phyloP scores from a whole-genome alignment of 1,140 invertebrate genomes.

The Platorchestia sp. region DNA sequence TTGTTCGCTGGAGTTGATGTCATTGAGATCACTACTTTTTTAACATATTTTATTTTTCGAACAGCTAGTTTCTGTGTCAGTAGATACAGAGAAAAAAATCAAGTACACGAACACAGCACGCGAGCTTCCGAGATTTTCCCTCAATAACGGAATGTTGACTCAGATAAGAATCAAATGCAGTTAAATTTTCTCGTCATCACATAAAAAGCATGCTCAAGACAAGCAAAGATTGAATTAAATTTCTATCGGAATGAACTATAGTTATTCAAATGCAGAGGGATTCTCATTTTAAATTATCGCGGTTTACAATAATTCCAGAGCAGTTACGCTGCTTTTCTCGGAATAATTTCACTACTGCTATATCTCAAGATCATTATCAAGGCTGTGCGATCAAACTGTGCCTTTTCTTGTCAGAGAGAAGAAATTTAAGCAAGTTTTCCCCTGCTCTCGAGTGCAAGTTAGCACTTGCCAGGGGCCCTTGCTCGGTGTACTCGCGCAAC shows the following conservation, averaged over 20 bases:
- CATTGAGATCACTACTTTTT: too few relatives aligned
- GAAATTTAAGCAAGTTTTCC: not conserved
- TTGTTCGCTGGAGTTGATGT: too few relatives aligned
- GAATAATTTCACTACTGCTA: not conserved
- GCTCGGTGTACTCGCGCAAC: conserved; percentile 20
- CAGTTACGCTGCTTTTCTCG: not conserved
- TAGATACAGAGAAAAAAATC: too few relatives aligned
- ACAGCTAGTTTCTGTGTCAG: too few relatives aligned
- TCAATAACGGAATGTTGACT: too few relatives aligned
- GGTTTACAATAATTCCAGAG: not conserved
- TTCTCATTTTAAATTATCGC: not conserved
- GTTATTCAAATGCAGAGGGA: not conserved
- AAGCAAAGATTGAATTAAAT: not conserved
- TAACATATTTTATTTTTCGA: too few relatives aligned
- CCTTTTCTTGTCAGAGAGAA: not conserved
- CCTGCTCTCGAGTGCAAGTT: not conserved
- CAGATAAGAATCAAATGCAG: too few relatives aligned
- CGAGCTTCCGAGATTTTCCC: too few relatives aligned
- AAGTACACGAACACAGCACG: too few relatives aligned
- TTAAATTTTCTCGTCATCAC: not conserved
- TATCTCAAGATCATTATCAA: not conserved
- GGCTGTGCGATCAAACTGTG: not conserved
- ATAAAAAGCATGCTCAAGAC: not conserved
- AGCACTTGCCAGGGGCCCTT: not conserved
- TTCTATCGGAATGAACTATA: not conserved